phyloP scores from a whole-genome alignment of 2,888 invertebrate species.

The Acrobasis consociella region DNA sequence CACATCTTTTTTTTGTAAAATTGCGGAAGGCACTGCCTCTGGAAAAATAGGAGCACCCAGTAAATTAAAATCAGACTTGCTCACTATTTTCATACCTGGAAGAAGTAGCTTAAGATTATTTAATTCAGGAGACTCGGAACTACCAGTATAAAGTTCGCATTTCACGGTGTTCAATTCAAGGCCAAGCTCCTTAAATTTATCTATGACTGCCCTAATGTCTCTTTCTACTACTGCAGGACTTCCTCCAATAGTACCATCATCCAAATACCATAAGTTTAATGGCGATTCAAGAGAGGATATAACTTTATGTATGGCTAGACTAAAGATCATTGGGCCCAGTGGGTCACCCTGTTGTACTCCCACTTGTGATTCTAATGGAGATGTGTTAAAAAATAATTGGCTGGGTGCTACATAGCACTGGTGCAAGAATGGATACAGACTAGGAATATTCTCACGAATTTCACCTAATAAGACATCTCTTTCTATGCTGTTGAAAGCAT shows the following conservation, averaged over 20 bases:
- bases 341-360: not conserved
- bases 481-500: not conserved
- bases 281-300: not conserved
- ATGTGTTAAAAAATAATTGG: not conserved
- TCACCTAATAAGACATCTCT: not conserved
- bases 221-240: not conserved
- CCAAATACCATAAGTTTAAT: not conserved
- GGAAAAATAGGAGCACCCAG: not conserved
- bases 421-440: not conserved
- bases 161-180: not conserved
- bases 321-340: not conserved
- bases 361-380: not conserved
- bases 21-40: conserved; percentile 22
- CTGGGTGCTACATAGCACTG: not conserved
- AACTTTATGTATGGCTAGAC: not conserved
- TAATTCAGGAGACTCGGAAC: not conserved
- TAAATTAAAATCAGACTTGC: not conserved
- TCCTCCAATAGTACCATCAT: not conserved
- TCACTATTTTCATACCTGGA: not conserved
- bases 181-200: not conserved
- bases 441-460: not conserved
- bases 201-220: not conserved
- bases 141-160: not conserved
- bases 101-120: not conserved
- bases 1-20: too few relatives aligned